Evolutionary conservation across 1,140 invertebrate species (phyloP), one percentile per base, ranked within the genome.

Genomic region (Adoxophyes honmai): DNA sequence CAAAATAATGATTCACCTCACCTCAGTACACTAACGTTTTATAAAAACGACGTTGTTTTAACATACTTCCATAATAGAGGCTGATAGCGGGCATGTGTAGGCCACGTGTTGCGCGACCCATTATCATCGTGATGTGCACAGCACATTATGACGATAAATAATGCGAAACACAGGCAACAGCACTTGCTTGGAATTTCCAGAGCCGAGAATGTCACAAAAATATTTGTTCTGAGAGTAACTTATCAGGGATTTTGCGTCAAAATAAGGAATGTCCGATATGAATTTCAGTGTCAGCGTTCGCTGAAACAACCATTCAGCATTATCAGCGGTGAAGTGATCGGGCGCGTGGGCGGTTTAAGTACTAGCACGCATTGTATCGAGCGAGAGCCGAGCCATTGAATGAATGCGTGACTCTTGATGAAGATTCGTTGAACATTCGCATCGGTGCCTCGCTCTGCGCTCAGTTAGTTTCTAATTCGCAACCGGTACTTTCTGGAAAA

Each of bases 391-490:
- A 2, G 42, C 16, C 42, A 48, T 48, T 48, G 13, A 48, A 28
- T 48, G 16, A 21, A 16, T 48, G 42, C 42, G 42, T 48, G 42
- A 21, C 42, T 28, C 2, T 48, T 33, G 42, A 48, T 48, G 42
- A 33, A 48, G 42, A 48, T 48, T 48, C 42, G 42, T 48, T 28
- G 42, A 21, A 48, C 42, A 48, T 11, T 48, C 42, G 16, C 21
- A 9, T n/a, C 28, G 15, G 9, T 48, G 42, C 42, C 5, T 16
- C 42, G 21, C 18, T 28, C 42, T 3, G 42, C 16, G 16, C 21
- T 28, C 6, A 28, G 16, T 48, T 28, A 28, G 16, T 48, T 48
- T 48, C 42, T 48, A 48, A 48, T 48, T 48, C 28, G 42, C 28
- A 48, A 48, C 28, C 11, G 18, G 21, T 33, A 18, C 18, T 16